These are phyloP conservation scores for Chaenocephalus aceratus DNA, from an alignment of 2,113 vertebrate species.

Conservation along the genomic window DNA sequence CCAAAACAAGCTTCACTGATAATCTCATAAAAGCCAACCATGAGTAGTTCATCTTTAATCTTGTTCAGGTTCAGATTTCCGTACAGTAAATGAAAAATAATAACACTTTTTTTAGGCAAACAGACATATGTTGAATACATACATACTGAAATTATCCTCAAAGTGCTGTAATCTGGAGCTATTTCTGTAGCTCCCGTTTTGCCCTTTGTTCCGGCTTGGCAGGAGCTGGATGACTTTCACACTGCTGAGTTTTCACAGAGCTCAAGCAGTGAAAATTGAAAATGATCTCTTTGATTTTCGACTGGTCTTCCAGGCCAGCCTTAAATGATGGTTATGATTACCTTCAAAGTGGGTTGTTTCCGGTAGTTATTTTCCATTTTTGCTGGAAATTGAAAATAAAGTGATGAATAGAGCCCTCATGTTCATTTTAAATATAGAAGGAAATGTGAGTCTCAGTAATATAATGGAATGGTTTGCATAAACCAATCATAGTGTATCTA, in stretches of 20 bases:
- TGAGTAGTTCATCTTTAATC: background rate
- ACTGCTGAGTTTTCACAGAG: slow-evolving; percentile 34
- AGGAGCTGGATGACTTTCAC: slow-evolving; percentile 62
- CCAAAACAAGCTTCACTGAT: background rate
- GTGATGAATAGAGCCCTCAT: slow-evolving; percentile 2
- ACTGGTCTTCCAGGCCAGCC: slow-evolving; percentile 1
- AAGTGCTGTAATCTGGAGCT: slow-evolving; percentile 42
- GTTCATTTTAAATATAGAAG: slow-evolving; percentile 7
- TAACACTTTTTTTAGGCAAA: background rate
- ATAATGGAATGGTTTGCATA: background rate
- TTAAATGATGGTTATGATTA: slow-evolving; percentile 14
- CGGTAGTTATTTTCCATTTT: slow-evolving; percentile 18
- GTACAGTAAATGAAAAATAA: background rate
- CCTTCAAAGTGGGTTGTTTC: slow-evolving; percentile 4
- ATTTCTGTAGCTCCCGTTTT: slow-evolving; percentile 56
- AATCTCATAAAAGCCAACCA: background rate
- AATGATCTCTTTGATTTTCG: slow-evolving; percentile 41
- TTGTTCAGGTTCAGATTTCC: background rate
- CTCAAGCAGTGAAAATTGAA: slow-evolving; percentile 35
- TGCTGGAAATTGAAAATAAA: slow-evolving; percentile 19
- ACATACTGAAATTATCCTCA: background rate
- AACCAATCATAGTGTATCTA: background rate
- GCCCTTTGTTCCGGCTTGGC: slow-evolving; percentile 53
- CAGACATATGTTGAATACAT: background rate
- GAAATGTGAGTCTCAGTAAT: background rate